Conservation (phyloP, 2,113 vertebrate genomes). For the Bucco capensis region DNA sequence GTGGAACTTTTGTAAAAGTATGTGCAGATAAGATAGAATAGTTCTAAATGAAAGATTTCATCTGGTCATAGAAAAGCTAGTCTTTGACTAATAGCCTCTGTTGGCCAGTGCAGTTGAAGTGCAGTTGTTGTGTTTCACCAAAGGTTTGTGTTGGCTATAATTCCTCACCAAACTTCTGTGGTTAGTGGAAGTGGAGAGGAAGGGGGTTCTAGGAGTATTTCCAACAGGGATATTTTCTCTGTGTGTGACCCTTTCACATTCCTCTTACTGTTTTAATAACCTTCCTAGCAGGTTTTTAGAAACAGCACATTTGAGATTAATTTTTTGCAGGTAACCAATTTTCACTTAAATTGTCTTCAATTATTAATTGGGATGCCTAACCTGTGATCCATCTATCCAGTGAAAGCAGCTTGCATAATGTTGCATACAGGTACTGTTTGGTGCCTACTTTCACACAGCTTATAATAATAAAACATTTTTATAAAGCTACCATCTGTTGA, state of each 20-base stretch:
- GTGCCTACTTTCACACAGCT: neutral
- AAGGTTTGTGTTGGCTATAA: neutral
- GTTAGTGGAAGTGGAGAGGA: neutral
- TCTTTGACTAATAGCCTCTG: neutral
- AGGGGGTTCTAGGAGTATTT: neutral
- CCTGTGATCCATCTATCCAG: neutral
- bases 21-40: neutral
- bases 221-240: neutral
- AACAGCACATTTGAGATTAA: neutral
- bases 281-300: neutral
- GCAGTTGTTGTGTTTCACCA: neutral
- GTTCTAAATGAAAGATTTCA: neutral
- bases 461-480: neutral
- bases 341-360: neutral
- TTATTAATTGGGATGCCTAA: neutral
- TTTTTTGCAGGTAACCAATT: neutral
- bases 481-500: conserved; percentile 49
- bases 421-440: conserved; percentile 24
- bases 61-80: neutral
- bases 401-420: neutral
- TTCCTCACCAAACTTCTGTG: neutral
- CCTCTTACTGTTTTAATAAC: neutral
- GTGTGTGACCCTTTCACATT: neutral
- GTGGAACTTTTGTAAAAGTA: neutral
- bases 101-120: neutral